Conservation (phyloP, 2,888 invertebrate genomes). For the Thecophora atra region DNA sequence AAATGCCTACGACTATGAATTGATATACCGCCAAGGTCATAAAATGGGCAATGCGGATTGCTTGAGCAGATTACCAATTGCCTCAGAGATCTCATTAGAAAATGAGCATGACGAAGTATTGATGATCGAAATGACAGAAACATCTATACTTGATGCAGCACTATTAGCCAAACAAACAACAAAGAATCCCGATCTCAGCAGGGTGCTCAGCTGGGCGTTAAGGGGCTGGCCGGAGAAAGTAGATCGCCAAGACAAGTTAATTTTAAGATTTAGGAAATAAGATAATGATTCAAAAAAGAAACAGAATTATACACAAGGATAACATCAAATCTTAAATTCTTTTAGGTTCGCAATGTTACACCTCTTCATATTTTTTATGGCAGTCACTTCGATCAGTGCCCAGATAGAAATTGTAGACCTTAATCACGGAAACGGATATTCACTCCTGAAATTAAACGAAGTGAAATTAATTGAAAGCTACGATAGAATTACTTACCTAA, state of each 20-base stretch:
- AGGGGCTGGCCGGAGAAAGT: too few species aligned
- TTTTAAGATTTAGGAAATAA: slow-evolving; percentile 34
- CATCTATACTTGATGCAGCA: too few species aligned
- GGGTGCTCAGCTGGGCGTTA: too few species aligned
- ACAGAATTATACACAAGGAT: slow-evolving; percentile 36
- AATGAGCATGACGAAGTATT: too few species aligned
- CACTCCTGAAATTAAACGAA: slow-evolving; percentile 21
- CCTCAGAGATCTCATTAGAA: too few species aligned
- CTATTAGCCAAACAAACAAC: too few species aligned
- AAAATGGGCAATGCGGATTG: too few species aligned
- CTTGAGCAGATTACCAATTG: too few species aligned
- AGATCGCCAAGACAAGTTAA: slow-evolving; percentile 29
- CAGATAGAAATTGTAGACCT: slow-evolving; percentile 30
- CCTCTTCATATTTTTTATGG: slow-evolving; percentile 21
- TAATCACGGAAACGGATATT: slow-evolving; percentile 30
- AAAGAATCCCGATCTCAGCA: too few species aligned
- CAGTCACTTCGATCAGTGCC: slow-evolving; percentile 26
- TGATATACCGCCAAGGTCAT: too few species aligned
- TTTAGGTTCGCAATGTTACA: slow-evolving; percentile 29
- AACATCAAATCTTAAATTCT: slow-evolving; percentile 29
- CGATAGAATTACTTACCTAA: slow-evolving; percentile 6
- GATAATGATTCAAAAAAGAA: slow-evolving; percentile 23
- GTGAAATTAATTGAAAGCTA: slow-evolving; percentile 9
- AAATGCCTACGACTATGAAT: too few species aligned
- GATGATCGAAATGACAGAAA: too few species aligned